phyloP scores from a whole-genome alignment of 2,888 invertebrate species.

The Leptinotarsa haldemani region DNA sequence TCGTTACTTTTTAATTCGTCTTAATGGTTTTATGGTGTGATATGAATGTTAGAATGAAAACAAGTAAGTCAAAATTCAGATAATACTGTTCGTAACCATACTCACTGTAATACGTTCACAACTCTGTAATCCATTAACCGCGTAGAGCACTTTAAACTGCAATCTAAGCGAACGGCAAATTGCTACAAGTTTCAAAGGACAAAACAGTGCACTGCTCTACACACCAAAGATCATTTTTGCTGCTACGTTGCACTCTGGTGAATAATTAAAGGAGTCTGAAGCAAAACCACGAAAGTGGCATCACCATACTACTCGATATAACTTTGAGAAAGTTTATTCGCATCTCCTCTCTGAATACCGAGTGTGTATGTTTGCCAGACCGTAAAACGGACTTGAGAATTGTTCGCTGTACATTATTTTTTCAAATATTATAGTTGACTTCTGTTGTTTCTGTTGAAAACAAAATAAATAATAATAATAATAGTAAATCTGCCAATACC shows the following conservation, averaged over 20 bases:
- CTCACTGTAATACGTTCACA: neutral
- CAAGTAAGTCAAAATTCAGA: neutral
- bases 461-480: no score
- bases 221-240: constrained; percentile 35
- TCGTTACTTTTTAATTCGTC: no score
- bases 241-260: constrained; percentile 38
- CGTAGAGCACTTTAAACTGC: constrained; percentile 53
- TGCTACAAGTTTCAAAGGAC: constrained; percentile 50
- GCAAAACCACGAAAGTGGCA: constrained; percentile 33
- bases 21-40: no score
- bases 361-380: neutral
- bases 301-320: constrained; percentile 23
- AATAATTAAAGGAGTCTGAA: constrained; percentile 34
- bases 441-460: no score
- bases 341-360: neutral
- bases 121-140: constrained; percentile 53
- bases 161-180: constrained; percentile 54
- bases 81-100: neutral
- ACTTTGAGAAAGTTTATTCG: constrained; percentile 12
- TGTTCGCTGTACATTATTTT: no score
- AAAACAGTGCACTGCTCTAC: constrained; percentile 35
- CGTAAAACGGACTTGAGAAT: no score
- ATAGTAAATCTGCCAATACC: no score
- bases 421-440: no score
- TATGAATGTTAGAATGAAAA: no score